Conservation (phyloP, 2,888 invertebrate species). For the Conomelus anceps region DNA sequence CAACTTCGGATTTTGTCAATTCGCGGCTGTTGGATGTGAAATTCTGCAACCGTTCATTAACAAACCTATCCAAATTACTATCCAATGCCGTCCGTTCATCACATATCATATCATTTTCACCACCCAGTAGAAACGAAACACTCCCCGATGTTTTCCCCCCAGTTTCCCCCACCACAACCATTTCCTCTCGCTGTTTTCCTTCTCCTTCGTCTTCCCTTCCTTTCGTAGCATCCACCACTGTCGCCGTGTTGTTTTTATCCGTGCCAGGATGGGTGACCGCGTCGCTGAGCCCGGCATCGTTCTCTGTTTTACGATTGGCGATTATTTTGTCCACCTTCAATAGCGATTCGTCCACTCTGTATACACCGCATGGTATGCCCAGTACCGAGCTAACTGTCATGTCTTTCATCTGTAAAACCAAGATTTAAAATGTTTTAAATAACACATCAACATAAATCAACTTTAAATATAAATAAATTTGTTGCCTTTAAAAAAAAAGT, state of each 20-base stretch:
- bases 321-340: constrained; percentile 1
- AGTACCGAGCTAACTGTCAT: constrained; percentile 25
- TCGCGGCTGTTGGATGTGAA: constrained; percentile 16
- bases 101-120: constrained; percentile 24
- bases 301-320: background rate
- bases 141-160: background rate
- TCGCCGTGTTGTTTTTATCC: background rate
- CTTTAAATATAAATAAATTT: too few relatives aligned
- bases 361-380: constrained; percentile 20
- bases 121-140: constrained; percentile 18
- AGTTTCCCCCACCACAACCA: background rate
- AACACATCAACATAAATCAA: background rate
- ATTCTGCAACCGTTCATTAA: constrained; percentile 28
- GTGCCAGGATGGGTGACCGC: background rate
- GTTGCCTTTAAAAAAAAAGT: too few relatives aligned
- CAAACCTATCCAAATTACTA: constrained; percentile 31
- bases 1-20: constrained; percentile 15
- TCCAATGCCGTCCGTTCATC: constrained; percentile 23
- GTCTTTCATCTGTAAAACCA: constrained; percentile 30
- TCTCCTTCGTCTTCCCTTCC: background rate
- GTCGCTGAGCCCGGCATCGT: background rate
- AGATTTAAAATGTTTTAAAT: background rate
- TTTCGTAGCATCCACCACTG: background rate
- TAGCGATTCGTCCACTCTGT: background rate
- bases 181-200: background rate